Percentiles rank a stretch among this genome's conserved stretches.
Conservation (phyloP, 2,797 vertebrate genomes). For the Rhabdomys pumilio region DNA sequence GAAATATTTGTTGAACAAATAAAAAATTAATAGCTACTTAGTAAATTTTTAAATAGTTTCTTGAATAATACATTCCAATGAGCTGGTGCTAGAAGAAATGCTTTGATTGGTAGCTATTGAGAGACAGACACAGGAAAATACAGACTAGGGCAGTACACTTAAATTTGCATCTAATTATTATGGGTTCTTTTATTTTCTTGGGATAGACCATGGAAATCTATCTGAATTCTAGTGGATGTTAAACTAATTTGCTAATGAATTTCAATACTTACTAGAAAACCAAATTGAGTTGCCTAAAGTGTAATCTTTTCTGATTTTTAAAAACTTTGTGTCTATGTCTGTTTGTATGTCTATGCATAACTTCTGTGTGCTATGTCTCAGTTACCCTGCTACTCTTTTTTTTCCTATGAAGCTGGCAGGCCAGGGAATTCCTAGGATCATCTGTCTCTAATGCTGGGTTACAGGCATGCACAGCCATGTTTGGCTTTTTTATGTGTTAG, state of each 20-base stretch:
- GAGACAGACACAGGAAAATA: background rate
- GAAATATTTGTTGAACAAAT: constrained; percentile 62
- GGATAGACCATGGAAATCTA: background rate
- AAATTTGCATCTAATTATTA: background rate
- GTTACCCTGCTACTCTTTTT: background rate
- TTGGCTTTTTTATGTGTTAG: background rate
- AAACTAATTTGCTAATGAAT: constrained; percentile 17
- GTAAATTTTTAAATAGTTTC: constrained; percentile 67
- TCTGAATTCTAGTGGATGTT: constrained; percentile 50
- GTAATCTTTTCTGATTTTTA: constrained; percentile 1
- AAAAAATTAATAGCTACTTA: constrained; percentile 38
- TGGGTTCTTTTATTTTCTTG: background rate
- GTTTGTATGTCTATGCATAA: background rate
- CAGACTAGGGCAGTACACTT: background rate
- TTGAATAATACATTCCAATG: constrained; percentile 62
- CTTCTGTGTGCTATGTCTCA: background rate
- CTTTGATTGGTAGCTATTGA: background rate
- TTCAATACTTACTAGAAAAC: constrained; percentile 37
- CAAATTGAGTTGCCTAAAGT: constrained; percentile 19
- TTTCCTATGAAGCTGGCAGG: background rate
- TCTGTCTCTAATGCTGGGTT: background rate
- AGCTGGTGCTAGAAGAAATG: constrained; percentile 19
- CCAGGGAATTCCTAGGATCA: too few relatives aligned
- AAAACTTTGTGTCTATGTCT: background rate
- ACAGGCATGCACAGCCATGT: background rate